Evolutionary conservation across 2,113 vertebrate species (phyloP), one percentile per base, ranked within the genome.

Genomic region (Phalacrocorax carbo): DNA sequence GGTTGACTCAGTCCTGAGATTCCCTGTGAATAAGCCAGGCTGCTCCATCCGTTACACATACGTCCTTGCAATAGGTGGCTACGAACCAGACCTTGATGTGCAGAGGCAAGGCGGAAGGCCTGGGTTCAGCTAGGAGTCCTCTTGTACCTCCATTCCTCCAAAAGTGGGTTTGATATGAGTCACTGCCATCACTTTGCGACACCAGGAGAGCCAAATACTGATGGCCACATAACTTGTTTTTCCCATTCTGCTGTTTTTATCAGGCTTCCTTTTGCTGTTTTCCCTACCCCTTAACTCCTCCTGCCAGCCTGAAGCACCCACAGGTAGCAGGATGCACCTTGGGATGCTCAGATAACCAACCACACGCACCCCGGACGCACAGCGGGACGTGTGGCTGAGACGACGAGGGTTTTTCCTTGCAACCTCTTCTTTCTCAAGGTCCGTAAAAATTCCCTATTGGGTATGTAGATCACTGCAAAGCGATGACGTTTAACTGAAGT

Each of bases 321-420:
- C 1, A 1, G 60, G 44, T 16, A 51, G 5, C 57, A 86, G 44
- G 49, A 76, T 22, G 26, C 10, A 20, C 26, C 51, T 36, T 22
- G 55, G 58, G 55, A 27, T 58, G 48, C 42, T 36, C 42, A 8
- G 11, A n/a, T 54, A 52, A 48, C 60, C 52, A 82, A 38, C 30
- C 29, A 22, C 19, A 6, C 0, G 2, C 32, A 5, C 17, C 32
- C 49, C 36, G 64, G 38, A 60, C 23, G 13, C 38, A 10, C 17
- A 9, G 38, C 10, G 48, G 38, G 54, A 64, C 9, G 1, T 0
- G 32, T 25, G 32, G 38, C 60, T 36, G 40, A 65, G 72, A 65
- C 15, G 86, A 66, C 4, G 51, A 32, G 3, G 3, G 16, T 19
- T 65, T 49, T 55, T 70, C 72, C 36, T 81, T 27, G 16, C 26